phyloP scores from a whole-genome alignment of 2,113 vertebrate species.

The Pycnonotus jocosus region DNA sequence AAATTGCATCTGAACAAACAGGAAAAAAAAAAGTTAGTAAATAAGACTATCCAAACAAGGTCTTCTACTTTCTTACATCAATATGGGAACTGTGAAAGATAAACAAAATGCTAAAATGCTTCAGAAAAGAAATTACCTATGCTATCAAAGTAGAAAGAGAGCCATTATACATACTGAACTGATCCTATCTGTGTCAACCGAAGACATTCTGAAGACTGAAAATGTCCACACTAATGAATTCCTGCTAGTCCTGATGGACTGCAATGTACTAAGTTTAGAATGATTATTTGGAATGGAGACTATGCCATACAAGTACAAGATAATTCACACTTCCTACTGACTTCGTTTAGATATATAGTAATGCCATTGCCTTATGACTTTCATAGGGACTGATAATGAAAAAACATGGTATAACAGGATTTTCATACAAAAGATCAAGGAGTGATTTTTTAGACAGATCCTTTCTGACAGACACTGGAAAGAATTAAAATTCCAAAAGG shows the following conservation, averaged over 20 bases:
- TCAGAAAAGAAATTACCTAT: background rate
- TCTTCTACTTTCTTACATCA: background rate
- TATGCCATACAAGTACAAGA: background rate
- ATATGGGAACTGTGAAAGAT: background rate
- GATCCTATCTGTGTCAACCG: background rate
- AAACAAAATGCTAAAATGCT: background rate
- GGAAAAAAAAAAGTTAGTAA: background rate
- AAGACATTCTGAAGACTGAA: background rate
- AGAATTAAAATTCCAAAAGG: background rate
- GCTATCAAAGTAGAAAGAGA: background rate
- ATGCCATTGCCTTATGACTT: background rate
- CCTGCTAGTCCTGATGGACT: background rate
- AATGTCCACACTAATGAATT: background rate
- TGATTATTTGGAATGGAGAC: background rate
- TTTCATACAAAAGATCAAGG: background rate
- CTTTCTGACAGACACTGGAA: background rate
- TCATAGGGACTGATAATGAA: background rate
- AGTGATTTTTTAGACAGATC: background rate
- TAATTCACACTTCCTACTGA: background rate
- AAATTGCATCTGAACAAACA: background rate
- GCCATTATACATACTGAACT: background rate
- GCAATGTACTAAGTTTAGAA: background rate
- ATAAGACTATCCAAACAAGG: background rate
- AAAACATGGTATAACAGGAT: background rate
- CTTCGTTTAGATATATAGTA: background rate